Evolutionary conservation across 2,113 vertebrate genomes (phyloP).

Genomic region (Cottus gobio): DNA sequence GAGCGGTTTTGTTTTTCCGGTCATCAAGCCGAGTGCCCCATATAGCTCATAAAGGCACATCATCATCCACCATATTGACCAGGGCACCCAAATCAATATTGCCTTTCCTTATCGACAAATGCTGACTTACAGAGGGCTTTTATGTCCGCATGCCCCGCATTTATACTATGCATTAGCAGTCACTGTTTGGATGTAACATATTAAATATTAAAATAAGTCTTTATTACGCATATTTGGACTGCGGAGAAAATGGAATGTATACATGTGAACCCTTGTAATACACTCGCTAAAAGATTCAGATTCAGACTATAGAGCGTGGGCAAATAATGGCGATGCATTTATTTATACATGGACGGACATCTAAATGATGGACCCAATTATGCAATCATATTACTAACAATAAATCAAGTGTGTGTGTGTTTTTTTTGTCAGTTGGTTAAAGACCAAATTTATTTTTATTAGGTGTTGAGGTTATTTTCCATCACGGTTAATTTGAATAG

Average conservation of each 20-base stretch:
- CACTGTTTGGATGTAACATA: background rate
- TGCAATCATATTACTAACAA: background rate
- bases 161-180: background rate
- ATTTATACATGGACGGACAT: background rate
- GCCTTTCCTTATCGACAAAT: background rate
- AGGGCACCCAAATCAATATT: rapidly evolving
- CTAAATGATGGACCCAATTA: background rate
- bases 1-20: background rate
- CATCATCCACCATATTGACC: background rate
- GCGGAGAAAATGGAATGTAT: background rate
- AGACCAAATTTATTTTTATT: background rate
- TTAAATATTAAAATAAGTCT: background rate
- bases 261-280: too few relatives aligned
- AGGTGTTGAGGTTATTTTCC: background rate
- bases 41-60: background rate
- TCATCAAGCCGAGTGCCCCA: background rate
- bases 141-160: background rate
- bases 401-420: background rate
- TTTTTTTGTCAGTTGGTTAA: too few relatives aligned
- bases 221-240: background rate
- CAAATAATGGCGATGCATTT: background rate
- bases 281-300: background rate
- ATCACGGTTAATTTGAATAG: background rate
- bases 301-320: background rate
- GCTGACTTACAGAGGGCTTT: background rate